Evolutionary conservation across 2,113 vertebrate species (phyloP).

Genomic region (Syrmaticus mikado): DNA sequence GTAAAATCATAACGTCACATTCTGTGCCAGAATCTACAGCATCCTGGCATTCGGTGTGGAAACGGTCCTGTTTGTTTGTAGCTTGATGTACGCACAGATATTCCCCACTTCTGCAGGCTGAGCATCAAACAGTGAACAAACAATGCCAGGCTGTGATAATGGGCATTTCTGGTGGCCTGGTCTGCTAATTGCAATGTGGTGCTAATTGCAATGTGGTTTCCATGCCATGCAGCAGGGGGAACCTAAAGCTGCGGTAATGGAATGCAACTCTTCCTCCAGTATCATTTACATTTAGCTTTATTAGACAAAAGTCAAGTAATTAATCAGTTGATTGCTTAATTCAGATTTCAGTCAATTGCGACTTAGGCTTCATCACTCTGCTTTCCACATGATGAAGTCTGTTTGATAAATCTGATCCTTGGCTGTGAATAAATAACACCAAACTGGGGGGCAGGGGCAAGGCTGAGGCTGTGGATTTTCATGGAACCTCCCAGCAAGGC

Average conservation of each 20-base stretch:
- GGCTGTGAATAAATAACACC: background rate
- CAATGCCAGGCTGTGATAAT: background rate
- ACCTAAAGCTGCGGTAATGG: background rate
- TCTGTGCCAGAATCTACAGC: background rate
- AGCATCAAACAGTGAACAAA: background rate
- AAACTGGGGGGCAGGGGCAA: background rate
- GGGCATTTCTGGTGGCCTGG: background rate
- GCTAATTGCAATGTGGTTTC: background rate
- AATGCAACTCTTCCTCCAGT: background rate
- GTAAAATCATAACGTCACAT: background rate
- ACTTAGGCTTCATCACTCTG: slow-evolving; percentile 22
- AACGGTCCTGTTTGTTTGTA: background rate
- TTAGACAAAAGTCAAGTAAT: slow-evolving; percentile 69
- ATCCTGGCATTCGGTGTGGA: background rate
- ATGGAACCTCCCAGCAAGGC: no score
- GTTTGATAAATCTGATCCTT: slow-evolving; percentile 15
- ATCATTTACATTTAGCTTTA: slow-evolving; percentile 59
- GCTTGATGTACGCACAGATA: background rate
- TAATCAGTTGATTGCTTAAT: slow-evolving; percentile 69
- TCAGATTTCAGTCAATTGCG: slow-evolving; percentile 34
- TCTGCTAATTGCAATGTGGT: background rate
- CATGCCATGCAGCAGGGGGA: background rate
- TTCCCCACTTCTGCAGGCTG: background rate
- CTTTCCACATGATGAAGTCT: slow-evolving; percentile 49
- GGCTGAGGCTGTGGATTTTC: background rate